Evolutionary conservation across 2,888 invertebrate genomes (phyloP).

Genomic region (Bombylius major): DNA sequence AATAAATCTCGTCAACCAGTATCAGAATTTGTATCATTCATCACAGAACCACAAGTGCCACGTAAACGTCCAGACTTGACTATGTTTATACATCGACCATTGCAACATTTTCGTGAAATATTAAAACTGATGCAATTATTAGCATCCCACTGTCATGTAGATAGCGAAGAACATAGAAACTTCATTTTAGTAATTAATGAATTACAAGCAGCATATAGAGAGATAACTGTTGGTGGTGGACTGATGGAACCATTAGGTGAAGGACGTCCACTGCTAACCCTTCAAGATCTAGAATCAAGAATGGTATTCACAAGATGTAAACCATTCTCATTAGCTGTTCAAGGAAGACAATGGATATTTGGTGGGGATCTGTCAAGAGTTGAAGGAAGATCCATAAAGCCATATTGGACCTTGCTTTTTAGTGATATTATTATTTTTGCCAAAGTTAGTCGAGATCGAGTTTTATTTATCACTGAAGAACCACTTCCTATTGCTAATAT

Average conservation of each 20-base stretch:
- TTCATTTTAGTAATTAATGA: constrained; percentile 35
- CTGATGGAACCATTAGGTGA: constrained; percentile 77
- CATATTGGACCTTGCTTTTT: constrained; percentile 76
- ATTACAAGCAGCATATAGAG: constrained; percentile 55
- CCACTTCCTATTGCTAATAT: constrained; percentile 66
- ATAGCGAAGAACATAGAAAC: constrained; percentile 36
- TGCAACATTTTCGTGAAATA: constrained; percentile 64
- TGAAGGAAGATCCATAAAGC: constrained; percentile 67
- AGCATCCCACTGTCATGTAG: constrained; percentile 34
- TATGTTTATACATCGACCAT: constrained; percentile 68
- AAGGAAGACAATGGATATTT: constrained; percentile 81
- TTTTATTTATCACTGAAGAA: constrained; percentile 78
- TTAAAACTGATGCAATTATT: constrained; percentile 46
- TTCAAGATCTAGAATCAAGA: constrained; percentile 74
- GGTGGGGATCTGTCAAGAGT: constrained; percentile 74
- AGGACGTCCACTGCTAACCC: constrained; percentile 65
- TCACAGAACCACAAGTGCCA: constrained; percentile 69
- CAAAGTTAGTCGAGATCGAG: constrained; percentile 73
- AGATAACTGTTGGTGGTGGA: constrained; percentile 71
- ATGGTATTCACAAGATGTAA: constrained; percentile 85
- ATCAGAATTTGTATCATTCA: constrained; percentile 65
- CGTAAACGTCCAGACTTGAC: constrained; percentile 73
- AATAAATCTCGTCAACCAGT: constrained; percentile 61
- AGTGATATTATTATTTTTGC: constrained; percentile 76
- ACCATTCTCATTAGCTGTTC: constrained; percentile 72